These are phyloP conservation scores for Spilosoma lubricipeda DNA, from an alignment of 2,888 invertebrate species.

Conservation along the genomic window DNA sequence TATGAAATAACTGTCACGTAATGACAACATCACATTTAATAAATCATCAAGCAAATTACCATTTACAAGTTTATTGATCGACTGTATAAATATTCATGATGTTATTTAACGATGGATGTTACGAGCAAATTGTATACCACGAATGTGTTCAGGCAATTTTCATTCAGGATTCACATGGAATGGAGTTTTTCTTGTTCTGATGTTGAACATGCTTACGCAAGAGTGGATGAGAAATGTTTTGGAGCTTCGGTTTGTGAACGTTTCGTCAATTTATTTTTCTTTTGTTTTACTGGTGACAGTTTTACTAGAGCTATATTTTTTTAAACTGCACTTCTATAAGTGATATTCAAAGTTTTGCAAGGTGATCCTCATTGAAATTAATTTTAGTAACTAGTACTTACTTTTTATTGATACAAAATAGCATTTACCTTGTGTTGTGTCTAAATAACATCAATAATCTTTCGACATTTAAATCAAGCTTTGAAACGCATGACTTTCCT, in stretches of 20 bases:
- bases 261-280: not conserved
- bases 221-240: not conserved
- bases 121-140: constrained; percentile 19
- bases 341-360: too few species aligned
- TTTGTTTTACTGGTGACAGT: not conserved
- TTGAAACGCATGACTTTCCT: constrained; percentile 37
- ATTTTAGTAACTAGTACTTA: not conserved
- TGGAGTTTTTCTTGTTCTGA: not conserved
- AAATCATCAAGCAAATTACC: constrained; percentile 26
- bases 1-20: constrained; percentile 26
- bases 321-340: too few species aligned
- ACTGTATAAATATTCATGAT: constrained; percentile 44
- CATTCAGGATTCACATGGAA: not conserved
- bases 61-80: constrained; percentile 37
- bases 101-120: constrained; percentile 46
- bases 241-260: not conserved
- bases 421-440: constrained; percentile 27
- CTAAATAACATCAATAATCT: constrained; percentile 21
- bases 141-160: not conserved
- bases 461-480: constrained; percentile 17
- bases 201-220: not conserved
- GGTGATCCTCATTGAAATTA: not conserved
- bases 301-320: not conserved
- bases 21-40: constrained; percentile 26
- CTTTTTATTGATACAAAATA: not conserved